A percentile compares a stretch with the other conserved stretches of the same genome.
phyloP scores from a whole-genome alignment of 1,140 invertebrate species.

The Bombus affinis region DNA sequence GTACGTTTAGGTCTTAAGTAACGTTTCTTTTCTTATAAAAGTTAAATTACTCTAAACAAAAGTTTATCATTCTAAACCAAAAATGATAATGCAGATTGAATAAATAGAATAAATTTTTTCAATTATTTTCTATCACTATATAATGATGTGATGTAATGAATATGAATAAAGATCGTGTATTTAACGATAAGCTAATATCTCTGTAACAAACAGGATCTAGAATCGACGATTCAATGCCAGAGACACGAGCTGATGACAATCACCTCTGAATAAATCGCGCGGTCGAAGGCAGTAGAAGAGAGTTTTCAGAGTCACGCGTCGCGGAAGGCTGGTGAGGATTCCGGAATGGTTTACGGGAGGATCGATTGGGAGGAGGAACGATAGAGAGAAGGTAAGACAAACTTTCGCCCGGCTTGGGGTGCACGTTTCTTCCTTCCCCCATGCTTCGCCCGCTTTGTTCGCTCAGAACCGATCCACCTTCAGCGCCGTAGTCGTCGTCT shows the following conservation, averaged over 20 bases:
- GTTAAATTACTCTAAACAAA: no score
- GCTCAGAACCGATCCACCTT: no score
- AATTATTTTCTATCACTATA: no score
- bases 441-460: conserved; percentile 33
- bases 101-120: no score
- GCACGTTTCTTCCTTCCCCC: conserved; percentile 53
- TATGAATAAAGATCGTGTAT: no score
- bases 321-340: conserved; percentile 11
- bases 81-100: no score
- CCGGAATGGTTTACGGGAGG: neutral
- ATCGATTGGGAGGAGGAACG: conserved; percentile 4
- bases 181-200: no score
- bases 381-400: conserved; percentile 68
- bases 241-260: neutral
- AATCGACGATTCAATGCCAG: neutral
- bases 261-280: conserved; percentile 77
- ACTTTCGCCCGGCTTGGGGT: conserved; percentile 69
- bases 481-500: conserved; percentile 55
- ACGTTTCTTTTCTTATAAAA: no score
- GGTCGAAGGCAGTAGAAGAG: conserved; percentile 35
- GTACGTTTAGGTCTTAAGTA: no score
- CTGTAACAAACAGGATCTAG: no score
- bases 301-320: conserved; percentile 1
- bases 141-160: no score
- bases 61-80: no score